Evolutionary conservation across 35 echinoderm and acorn worm species (phyloP).

Genomic region (Heliocidaris tuberculata): DNA sequence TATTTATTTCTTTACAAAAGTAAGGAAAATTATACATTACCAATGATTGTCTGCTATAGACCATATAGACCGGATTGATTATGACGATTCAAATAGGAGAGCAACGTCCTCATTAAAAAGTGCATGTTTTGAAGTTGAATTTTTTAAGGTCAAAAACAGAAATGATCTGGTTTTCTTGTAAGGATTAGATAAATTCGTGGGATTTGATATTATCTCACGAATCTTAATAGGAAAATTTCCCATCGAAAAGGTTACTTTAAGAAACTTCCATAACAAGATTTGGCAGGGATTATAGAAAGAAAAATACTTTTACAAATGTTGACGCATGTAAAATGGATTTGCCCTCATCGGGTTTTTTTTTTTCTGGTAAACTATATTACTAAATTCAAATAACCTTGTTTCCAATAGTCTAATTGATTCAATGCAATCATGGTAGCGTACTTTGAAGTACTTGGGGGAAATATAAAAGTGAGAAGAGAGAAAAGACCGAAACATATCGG

Average conservation of each 20-base stretch:
- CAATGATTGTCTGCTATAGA: neutral
- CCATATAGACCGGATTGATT: neutral
- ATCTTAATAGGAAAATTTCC: neutral
- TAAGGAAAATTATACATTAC: neutral
- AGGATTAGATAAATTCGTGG: neutral
- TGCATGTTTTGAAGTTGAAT: neutral
- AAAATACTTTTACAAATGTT: neutral
- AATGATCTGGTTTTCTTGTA: neutral
- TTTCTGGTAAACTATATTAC: neutral
- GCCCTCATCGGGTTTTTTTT: neutral
- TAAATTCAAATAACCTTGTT: neutral
- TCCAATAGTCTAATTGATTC: neutral
- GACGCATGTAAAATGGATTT: neutral
- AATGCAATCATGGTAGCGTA: neutral
- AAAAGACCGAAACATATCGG: neutral
- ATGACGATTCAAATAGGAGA: neutral
- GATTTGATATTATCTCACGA: neutral
- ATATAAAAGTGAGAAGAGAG: neutral
- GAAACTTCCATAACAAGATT: neutral
- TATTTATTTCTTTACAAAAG: neutral
- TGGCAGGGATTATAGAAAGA: neutral
- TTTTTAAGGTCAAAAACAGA: neutral
- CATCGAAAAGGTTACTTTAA: neutral
- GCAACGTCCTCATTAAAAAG: neutral
- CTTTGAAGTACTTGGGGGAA: constrained; percentile 5